phyloP scores from a whole-genome alignment of 2,113 vertebrate species.

The Dipodomys ordii region DNA sequence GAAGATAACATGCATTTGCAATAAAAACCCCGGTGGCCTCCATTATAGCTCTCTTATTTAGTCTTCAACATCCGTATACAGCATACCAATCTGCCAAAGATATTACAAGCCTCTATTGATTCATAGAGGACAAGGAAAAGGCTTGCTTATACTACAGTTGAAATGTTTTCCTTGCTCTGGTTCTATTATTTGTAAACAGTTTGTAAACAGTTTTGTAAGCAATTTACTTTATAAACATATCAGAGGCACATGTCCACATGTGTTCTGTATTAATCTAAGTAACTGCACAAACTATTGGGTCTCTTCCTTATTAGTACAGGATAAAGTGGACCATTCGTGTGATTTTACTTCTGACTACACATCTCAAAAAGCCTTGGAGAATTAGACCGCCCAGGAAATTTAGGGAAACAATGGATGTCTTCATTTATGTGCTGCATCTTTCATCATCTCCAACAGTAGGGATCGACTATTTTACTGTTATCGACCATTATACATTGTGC shows the following conservation, averaged over 20 bases:
- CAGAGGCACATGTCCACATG: conserved; percentile 3
- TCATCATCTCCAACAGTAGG: background rate
- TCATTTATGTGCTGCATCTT: background rate
- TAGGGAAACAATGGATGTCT: background rate
- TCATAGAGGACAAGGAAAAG: background rate
- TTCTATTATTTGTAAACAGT: conserved; percentile 59
- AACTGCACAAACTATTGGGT: background rate
- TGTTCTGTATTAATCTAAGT: conserved; percentile 48
- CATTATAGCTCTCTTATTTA: background rate
- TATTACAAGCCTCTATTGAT: background rate
- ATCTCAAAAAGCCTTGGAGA: background rate
- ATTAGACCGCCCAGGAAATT: background rate
- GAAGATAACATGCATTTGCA: background rate
- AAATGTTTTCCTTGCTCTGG: conserved; percentile 55
- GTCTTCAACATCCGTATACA: background rate
- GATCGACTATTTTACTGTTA: conserved; percentile 28
- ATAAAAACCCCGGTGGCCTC: conserved; percentile 1
- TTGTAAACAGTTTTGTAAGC: conserved; percentile 58
- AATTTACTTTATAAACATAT: conserved; percentile 46
- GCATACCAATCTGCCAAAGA: conserved; percentile 6
- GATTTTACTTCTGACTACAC: background rate
- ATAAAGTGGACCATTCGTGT: background rate
- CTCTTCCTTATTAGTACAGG: background rate
- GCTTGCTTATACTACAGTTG: conserved; percentile 20
- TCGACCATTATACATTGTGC: background rate